Evolutionary conservation across 2,888 invertebrate species (phyloP).

Genomic region (Willowsia nigromaculata): DNA sequence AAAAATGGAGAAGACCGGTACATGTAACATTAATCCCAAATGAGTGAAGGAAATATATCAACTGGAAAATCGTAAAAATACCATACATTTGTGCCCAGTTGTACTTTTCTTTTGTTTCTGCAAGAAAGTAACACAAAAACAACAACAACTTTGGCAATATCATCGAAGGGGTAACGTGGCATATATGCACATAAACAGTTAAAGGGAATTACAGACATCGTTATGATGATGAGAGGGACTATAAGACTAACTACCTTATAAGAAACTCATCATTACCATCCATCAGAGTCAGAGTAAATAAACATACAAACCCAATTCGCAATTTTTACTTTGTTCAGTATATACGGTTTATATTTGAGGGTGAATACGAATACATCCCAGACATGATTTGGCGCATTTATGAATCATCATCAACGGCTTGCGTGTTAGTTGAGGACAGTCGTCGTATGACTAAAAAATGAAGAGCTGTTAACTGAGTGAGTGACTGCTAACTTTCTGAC

Average conservation of each 20-base stretch:
- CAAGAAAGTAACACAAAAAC: neutral
- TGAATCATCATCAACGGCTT: neutral
- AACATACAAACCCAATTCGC: no score
- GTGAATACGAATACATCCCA: neutral
- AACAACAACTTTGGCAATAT: neutral
- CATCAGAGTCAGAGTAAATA: neutral
- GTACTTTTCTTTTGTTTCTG: neutral
- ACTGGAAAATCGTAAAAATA: neutral
- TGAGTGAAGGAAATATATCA: neutral
- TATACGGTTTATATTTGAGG: no score
- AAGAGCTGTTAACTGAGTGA: slow-evolving; percentile 11
- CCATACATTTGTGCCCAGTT: neutral
- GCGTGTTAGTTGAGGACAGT: slow-evolving; percentile 37
- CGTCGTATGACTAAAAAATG: slow-evolving; percentile 39
- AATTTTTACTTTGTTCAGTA: no score
- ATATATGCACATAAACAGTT: neutral
- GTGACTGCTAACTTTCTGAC: neutral
- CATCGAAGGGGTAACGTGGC: neutral
- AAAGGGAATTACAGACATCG: no score
- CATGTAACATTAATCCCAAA: slow-evolving; percentile 30
- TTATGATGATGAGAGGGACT: no score
- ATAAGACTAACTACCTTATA: no score
- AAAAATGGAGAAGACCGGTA: neutral
- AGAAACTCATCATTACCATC: neutral
- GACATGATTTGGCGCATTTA: slow-evolving; percentile 1